phyloP scores from a whole-genome alignment of 2,888 invertebrate species.

The Autographa gamma region DNA sequence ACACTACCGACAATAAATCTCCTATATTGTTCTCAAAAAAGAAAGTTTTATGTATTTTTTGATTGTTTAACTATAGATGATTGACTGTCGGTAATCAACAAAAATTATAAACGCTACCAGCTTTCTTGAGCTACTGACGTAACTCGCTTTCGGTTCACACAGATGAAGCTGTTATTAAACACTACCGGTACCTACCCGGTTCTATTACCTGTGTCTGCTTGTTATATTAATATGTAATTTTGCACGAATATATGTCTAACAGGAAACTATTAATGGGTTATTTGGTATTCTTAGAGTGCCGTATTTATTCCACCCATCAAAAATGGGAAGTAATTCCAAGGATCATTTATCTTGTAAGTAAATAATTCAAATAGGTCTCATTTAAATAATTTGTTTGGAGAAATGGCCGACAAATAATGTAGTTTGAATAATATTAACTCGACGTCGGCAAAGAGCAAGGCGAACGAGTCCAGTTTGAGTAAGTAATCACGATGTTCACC shows the following conservation, averaged over 20 bases:
- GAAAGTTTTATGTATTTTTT: conserved; percentile 69
- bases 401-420: conserved; percentile 33
- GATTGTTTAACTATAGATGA: conserved; percentile 79
- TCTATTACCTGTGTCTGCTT: conserved; percentile 8
- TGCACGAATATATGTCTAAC: conserved; percentile 18
- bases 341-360: conserved; percentile 25
- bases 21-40: conserved; percentile 65
- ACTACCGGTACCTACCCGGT: conserved; percentile 38
- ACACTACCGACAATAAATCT: conserved; percentile 52
- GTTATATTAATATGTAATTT: conserved; percentile 14
- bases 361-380: conserved; percentile 20
- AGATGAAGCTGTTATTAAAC: conserved; percentile 34
- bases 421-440: conserved; percentile 36
- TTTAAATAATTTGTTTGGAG: conserved; percentile 21
- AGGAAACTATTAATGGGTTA: conserved; percentile 24
- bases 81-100: conserved; percentile 70
- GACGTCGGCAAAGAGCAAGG: conserved; percentile 61
- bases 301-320: conserved; percentile 23
- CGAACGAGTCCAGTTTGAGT: conserved; percentile 73
- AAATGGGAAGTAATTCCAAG: conserved; percentile 12
- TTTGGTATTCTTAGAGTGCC: conserved; percentile 27
- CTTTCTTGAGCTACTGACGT: conserved; percentile 66
- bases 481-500: conserved; percentile 73
- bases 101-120: conserved; percentile 70
- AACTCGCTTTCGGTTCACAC: conserved; percentile 66